Evolutionary conservation across 2,797 vertebrate genomes (phyloP), one percentile per base, ranked within the genome.

Genomic region (Enteromius unitaeniatus): DNA sequence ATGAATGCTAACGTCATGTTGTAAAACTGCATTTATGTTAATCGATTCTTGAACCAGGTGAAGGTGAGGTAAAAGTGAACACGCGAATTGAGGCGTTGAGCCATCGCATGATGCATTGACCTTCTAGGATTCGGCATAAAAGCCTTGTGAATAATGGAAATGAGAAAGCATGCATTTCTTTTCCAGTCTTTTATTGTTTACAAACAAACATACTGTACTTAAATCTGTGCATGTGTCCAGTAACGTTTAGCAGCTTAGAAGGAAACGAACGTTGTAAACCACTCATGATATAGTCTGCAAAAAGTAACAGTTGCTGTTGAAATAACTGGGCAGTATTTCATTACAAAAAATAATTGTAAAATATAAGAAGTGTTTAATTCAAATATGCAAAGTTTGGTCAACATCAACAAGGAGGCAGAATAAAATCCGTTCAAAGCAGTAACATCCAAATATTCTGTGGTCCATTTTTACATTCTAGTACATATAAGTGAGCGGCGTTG

Each of bases 221-320:
- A 23, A 73, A 76, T 72, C 19, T 81, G 51, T 83, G 78, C 69
- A 85, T 68, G 83, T 85, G 73, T 87, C 75, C 78, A 87, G 84
- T 84, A 82, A 85, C 78, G 67, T 89, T 86, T 87, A 91, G 89
- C 90, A 91, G 89, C 90, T 89, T 88, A 76, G 73, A 87, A 86
- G 86, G 74, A 82, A 85, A 76, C 14, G 79, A 83, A 84, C 84
- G 82, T 78, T 81, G 82, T 85, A 88, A 89, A 88, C 78, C 87
- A 89, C 75, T 79, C 70, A 76, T 68, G 74, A 84, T 77, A 73
- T 84, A 60, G 67, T 82, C 23, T n/a, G 51, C 70, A 85, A 70
- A 81, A 86, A 70, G 69, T 34, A 62, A 74, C 68, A 62, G n/a
- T 65, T 75, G 81, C 78, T 45, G 49, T 55, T 60, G 26, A 79